Conservation (phyloP, 1,140 invertebrate species). For the Thaumetopoea pityocampa region DNA sequence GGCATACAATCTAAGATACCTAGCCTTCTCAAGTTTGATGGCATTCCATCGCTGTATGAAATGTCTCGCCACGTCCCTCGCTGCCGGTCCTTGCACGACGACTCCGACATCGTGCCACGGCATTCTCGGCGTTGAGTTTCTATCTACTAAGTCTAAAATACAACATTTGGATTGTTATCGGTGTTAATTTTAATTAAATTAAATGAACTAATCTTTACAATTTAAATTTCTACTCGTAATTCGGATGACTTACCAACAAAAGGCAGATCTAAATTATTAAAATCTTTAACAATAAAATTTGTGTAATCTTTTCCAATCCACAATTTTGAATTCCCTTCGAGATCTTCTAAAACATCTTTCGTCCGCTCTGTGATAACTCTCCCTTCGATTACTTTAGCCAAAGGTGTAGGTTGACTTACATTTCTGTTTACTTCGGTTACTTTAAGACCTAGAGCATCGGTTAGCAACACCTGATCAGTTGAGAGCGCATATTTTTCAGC, state of each 20-base stretch:
- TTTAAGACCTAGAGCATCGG: slow-evolving; percentile 47
- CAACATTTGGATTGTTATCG: slow-evolving; percentile 1
- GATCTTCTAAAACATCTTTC: slow-evolving; percentile 54
- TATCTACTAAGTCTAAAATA: slow-evolving; percentile 89
- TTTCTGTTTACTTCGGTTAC: slow-evolving; percentile 16
- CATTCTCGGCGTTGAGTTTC: slow-evolving; percentile 93
- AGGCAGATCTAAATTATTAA: slow-evolving; percentile 92
- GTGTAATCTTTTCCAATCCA: slow-evolving; percentile 99
- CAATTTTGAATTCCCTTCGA: slow-evolving; percentile 85
- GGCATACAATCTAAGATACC: too few relatives aligned
- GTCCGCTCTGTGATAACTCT: slow-evolving; percentile 60
- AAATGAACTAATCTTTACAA: not conserved
- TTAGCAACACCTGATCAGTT: slow-evolving; percentile 51
- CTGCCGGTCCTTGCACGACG: slow-evolving; percentile 89
- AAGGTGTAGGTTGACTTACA: slow-evolving; percentile 36
- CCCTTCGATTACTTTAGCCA: slow-evolving; percentile 64
- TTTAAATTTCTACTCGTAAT: too few relatives aligned
- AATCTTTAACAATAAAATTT: slow-evolving; percentile 99
- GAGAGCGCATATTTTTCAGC: slow-evolving; percentile 68
- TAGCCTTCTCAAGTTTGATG: slow-evolving; percentile 87
- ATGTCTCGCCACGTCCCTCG: slow-evolving; percentile 94
- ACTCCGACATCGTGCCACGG: slow-evolving; percentile 98
- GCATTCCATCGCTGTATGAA: slow-evolving; percentile 99
- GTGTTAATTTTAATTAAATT: too few relatives aligned
- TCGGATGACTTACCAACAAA: slow-evolving; percentile 84